Percentiles rank a stretch among this genome's conserved stretches.
Evolutionary conservation across 1,140 invertebrate genomes (phyloP).

Genomic region (Drosophila kohkoa): DNA sequence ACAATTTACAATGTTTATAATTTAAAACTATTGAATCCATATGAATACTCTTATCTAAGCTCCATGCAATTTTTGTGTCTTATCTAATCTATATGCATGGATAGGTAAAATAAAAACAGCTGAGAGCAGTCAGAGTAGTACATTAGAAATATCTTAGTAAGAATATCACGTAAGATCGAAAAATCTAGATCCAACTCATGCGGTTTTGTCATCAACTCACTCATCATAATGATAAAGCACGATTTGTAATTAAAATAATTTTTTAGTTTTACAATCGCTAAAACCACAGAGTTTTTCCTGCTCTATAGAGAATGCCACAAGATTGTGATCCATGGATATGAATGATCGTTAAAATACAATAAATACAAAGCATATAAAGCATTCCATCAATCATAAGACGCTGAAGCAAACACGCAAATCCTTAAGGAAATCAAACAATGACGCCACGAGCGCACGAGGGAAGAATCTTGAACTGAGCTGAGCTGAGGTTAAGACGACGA

Average conservation of each 20-base stretch:
- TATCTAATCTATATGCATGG: too few relatives aligned
- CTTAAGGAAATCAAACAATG: conserved; percentile 72
- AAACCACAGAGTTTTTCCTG: conserved; percentile 54
- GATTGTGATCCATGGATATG: conserved; percentile 69
- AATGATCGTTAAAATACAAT: conserved; percentile 61
- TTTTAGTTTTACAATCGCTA: conserved; percentile 29
- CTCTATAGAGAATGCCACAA: conserved; percentile 64
- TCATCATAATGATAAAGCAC: conserved; percentile 42
- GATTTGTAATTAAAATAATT: conserved; percentile 9
- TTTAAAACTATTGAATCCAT: too few relatives aligned
- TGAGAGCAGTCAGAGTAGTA: too few relatives aligned
- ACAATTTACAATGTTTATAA: too few relatives aligned
- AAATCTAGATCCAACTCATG: not conserved
- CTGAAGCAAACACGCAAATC: conserved; percentile 58
- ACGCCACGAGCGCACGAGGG: conserved; percentile 30
- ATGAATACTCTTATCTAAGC: too few relatives aligned
- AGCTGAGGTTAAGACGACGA: conserved; percentile 36
- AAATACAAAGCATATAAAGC: conserved; percentile 51
- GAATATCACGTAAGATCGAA: too few relatives aligned
- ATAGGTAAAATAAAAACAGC: too few relatives aligned
- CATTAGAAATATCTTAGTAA: too few relatives aligned
- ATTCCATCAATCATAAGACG: conserved; percentile 72
- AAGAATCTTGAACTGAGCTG: conserved; percentile 51
- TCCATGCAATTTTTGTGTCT: too few relatives aligned
- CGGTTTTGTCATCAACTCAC: not conserved